Conservation (phyloP, 1,140 invertebrate genomes). For the Pteromalus puparum region DNA sequence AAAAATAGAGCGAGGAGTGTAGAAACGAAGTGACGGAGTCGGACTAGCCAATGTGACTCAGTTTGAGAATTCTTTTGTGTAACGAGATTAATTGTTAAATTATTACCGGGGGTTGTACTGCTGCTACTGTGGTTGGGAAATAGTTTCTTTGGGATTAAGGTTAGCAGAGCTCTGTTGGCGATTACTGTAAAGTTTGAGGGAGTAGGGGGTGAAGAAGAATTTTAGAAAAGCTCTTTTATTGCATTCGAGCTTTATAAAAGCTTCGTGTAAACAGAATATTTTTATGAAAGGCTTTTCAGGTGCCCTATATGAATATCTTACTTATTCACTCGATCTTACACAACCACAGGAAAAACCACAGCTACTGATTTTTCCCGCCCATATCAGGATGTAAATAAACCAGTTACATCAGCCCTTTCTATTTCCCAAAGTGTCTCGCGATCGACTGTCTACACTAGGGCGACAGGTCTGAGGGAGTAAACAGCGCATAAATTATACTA, state of each 20-base stretch:
- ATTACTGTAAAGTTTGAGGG: neutral
- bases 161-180: neutral
- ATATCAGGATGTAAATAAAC: neutral
- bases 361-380: neutral
- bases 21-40: neutral
- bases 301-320: too few species aligned
- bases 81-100: neutral
- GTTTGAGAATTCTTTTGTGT: neutral
- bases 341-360: neutral
- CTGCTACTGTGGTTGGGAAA: neutral
- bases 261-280: too few species aligned
- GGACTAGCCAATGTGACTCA: neutral
- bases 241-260: too few species aligned
- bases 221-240: neutral
- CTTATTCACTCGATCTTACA: neutral
- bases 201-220: neutral
- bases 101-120: neutral
- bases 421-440: neutral
- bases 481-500: conserved; percentile 42
- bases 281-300: too few species aligned
- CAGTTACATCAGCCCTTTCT: neutral
- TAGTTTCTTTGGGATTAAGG: neutral
- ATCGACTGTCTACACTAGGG: too few species aligned
- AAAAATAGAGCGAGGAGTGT: neutral
- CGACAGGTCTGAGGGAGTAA: neutral